phyloP scores from a whole-genome alignment of 2,888 invertebrate genomes.

The Leptinotarsa haldemani region DNA sequence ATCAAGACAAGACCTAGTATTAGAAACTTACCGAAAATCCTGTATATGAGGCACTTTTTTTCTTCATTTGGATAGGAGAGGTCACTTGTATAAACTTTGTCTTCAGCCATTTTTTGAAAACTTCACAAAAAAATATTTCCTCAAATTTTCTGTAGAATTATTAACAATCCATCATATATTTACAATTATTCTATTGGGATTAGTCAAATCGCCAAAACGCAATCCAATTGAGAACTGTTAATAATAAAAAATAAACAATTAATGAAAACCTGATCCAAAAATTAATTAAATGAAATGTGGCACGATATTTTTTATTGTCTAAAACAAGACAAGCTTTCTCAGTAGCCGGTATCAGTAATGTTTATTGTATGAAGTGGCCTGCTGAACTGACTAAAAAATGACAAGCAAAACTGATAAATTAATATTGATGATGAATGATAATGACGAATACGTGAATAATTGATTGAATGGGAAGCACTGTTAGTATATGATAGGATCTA shows the following conservation, averaged over 20 bases:
- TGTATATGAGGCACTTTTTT: slow-evolving; percentile 62
- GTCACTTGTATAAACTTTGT: slow-evolving; percentile 59
- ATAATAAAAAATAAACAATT: slow-evolving; percentile 5
- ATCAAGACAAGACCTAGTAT: neutral
- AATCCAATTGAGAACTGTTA: slow-evolving; percentile 12
- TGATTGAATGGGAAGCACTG: slow-evolving; percentile 6
- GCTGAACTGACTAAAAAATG: slow-evolving; percentile 15
- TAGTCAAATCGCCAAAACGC: slow-evolving; percentile 17
- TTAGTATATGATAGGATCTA: neutral
- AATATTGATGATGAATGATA: slow-evolving; percentile 13
- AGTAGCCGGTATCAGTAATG: neutral
- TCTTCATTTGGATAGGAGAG: slow-evolving; percentile 63
- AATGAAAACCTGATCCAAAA: slow-evolving; percentile 5
- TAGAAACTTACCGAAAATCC: slow-evolving; percentile 54
- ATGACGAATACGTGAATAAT: slow-evolving; percentile 6
- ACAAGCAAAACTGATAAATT: slow-evolving; percentile 13
- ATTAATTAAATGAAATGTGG: neutral
- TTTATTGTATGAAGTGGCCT: slow-evolving; percentile 9
- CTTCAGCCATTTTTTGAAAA: slow-evolving; percentile 47
- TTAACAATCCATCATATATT: slow-evolving; percentile 19
- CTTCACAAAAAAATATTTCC: slow-evolving; percentile 13
- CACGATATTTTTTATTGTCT: neutral
- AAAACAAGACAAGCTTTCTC: slow-evolving; percentile 1
- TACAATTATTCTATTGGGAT: slow-evolving; percentile 3
- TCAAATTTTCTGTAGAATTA: slow-evolving; percentile 18